Evolutionary conservation across 1,140 invertebrate species (phyloP).

Genomic region (Heliconius melpomene): DNA sequence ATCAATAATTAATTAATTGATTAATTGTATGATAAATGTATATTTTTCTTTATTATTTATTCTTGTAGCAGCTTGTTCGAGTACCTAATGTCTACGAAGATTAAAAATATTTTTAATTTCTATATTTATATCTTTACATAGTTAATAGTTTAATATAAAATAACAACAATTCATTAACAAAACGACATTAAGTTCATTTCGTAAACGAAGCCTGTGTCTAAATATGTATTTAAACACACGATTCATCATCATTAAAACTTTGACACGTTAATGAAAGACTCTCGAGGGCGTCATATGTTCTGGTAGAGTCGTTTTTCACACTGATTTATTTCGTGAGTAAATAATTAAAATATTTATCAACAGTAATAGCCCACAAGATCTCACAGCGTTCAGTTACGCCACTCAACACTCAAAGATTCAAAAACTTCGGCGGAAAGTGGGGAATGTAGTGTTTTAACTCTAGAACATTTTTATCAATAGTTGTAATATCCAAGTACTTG

Average conservation of each 20-base stretch:
- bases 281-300: slow-evolving; percentile 53
- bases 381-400: no score
- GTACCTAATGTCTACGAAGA: no score
- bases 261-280: slow-evolving; percentile 60
- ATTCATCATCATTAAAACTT: slow-evolving; percentile 76
- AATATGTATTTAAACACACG: slow-evolving; percentile 52
- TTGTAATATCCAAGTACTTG: background rate
- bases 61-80: no score
- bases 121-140: no score
- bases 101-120: no score
- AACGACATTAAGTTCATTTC: background rate
- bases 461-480: background rate
- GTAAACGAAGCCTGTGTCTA: slow-evolving; percentile 27
- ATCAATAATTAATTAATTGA: no score
- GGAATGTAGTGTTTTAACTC: no score
- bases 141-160: background rate
- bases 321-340: slow-evolving; percentile 35
- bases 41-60: no score
- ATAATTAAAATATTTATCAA: slow-evolving; percentile 6
- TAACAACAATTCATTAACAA: background rate
- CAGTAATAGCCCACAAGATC: no score
- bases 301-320: slow-evolving; percentile 46
- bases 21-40: no score
- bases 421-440: no score
- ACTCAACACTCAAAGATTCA: no score